phyloP scores from a whole-genome alignment of 2,797 vertebrate species.

The Telmatherina bonti region DNA sequence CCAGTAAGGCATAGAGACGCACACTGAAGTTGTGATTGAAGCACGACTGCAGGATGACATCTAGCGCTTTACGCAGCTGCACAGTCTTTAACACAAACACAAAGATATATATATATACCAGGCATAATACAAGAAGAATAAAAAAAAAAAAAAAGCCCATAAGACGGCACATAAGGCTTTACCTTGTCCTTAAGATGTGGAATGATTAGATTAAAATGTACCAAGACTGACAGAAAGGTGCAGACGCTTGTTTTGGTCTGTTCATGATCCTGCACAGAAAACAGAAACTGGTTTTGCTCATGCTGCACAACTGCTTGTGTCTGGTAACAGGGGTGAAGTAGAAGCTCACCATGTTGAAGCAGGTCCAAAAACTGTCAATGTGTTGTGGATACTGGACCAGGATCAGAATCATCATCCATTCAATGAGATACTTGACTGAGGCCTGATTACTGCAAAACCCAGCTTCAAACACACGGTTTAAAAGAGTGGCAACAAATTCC shows the following conservation, averaged over 20 bases:
- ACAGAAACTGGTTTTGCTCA: neutral
- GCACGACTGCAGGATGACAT: conserved; percentile 90
- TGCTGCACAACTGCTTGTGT: neutral
- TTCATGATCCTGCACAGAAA: conserved; percentile 84
- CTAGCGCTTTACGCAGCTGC: conserved; percentile 86
- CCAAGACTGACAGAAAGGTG: conserved; percentile 92
- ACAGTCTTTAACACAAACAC: conserved; percentile 53
- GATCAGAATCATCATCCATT: conserved; percentile 92
- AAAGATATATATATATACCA: neutral
- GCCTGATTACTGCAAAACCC: conserved; percentile 92
- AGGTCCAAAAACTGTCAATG: conserved; percentile 89
- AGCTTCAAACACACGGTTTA: conserved; percentile 87
- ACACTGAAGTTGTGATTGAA: conserved; percentile 95
- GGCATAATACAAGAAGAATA: neutral
- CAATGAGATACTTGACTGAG: conserved; percentile 94
- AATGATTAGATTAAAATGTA: conserved; percentile 89
- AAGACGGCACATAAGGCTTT: conserved; percentile 21
- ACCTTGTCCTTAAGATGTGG: conserved; percentile 88
- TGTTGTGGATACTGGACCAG: conserved; percentile 87
- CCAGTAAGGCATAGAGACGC: conserved; percentile 92
- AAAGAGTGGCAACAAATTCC: conserved; percentile 85
- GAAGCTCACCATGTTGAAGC: conserved; percentile 84
- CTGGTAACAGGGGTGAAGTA: neutral
- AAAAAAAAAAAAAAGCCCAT: neutral
- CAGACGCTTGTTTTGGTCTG: conserved; percentile 93